Conservation (phyloP, 1,140 invertebrate species). For the Drosophila tsacasi region DNA sequence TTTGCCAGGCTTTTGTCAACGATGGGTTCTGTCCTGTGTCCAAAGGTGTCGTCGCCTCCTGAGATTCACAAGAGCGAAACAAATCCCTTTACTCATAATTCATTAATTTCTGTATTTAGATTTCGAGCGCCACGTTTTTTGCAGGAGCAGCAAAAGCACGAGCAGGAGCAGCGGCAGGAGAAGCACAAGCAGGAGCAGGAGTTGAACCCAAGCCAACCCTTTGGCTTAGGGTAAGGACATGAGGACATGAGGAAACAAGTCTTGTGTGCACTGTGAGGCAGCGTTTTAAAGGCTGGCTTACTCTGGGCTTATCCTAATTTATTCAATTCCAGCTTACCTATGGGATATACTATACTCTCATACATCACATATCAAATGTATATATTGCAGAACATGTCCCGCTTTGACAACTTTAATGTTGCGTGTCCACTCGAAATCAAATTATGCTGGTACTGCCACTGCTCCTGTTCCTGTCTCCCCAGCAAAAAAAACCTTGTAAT, state of each 20-base stretch:
- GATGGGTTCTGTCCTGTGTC: conserved; percentile 17
- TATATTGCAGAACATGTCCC: not conserved
- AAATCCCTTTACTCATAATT: conserved; percentile 79
- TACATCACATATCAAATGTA: not conserved
- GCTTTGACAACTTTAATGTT: conserved; percentile 13
- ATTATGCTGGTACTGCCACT: conserved; percentile 12
- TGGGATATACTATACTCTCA: no score
- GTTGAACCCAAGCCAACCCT: conserved; percentile 2
- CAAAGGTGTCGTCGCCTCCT: conserved; percentile 47
- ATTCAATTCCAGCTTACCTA: conserved; percentile 2
- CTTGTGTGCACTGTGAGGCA: not conserved
- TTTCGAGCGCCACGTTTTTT: conserved; percentile 49
- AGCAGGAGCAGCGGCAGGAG: not conserved
- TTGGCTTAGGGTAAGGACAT: conserved; percentile 5
- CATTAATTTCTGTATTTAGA: conserved; percentile 82
- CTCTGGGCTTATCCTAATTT: conserved; percentile 8
- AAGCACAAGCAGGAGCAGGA: not conserved
- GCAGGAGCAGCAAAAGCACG: not conserved
- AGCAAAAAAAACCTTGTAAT: conserved; percentile 17
- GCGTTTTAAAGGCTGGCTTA: conserved; percentile 14
- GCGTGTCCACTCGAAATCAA: conserved; percentile 36
- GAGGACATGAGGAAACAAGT: not conserved
- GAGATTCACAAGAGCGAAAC: conserved; percentile 68
- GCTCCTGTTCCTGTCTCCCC: not conserved
- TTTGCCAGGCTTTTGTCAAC: conserved; percentile 7